phyloP scores from a whole-genome alignment of 2,888 invertebrate genomes.

The Drosophila diplacantha region DNA sequence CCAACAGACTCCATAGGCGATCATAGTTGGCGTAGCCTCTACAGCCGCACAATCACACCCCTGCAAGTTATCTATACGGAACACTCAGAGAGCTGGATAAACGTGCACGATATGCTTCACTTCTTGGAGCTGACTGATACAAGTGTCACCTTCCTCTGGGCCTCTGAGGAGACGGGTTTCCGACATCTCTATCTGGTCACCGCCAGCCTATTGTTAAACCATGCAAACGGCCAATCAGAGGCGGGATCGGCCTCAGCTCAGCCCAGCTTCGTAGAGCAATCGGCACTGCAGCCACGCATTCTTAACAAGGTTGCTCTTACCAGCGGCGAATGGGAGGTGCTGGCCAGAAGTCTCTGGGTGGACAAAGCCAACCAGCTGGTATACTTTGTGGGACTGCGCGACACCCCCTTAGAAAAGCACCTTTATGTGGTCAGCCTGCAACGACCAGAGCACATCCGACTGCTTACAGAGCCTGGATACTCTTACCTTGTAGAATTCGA shows the following conservation, averaged over 20 bases:
- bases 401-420: slow-evolving; percentile 95
- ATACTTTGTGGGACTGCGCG: slow-evolving; percentile 93
- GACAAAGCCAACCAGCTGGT: slow-evolving; percentile 87
- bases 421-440: slow-evolving; percentile 89
- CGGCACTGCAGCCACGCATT: slow-evolving; percentile 80
- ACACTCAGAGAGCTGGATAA: slow-evolving; percentile 90
- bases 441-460: slow-evolving; percentile 84
- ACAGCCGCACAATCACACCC: slow-evolving; percentile 74
- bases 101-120: slow-evolving; percentile 93
- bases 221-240: slow-evolving; percentile 78
- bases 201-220: slow-evolving; percentile 78
- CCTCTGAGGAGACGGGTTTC: slow-evolving; percentile 93
- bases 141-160: slow-evolving; percentile 88
- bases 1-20: slow-evolving; percentile 76
- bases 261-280: slow-evolving; percentile 67
- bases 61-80: slow-evolving; percentile 78
- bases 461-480: slow-evolving; percentile 89
- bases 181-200: slow-evolving; percentile 91
- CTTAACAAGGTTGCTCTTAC: slow-evolving; percentile 86
- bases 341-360: slow-evolving; percentile 91
- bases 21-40: slow-evolving; percentile 77
- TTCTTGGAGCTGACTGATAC: slow-evolving; percentile 82
- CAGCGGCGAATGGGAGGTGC: slow-evolving; percentile 95
- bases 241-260: slow-evolving; percentile 51
- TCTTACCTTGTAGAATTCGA: slow-evolving; percentile 91